A percentile compares a stretch with the other conserved stretches of the same genome.
Conservation (phyloP, 1,140 invertebrate species). For the Trigoniulus corallinus region DNA sequence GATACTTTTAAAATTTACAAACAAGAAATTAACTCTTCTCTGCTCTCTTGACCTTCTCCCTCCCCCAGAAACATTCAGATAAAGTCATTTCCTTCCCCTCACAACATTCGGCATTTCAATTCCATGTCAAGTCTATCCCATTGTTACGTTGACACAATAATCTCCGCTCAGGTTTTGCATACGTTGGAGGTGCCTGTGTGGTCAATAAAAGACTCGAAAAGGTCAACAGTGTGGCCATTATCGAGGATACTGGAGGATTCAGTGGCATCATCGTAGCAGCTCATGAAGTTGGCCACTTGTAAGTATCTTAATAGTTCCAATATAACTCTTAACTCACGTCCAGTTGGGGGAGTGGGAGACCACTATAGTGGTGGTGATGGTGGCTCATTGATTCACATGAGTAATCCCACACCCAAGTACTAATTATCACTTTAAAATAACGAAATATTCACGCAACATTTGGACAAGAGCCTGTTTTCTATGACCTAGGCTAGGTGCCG, state of each 20-base stretch:
- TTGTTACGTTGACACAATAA: not conserved
- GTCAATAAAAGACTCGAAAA: slow-evolving; percentile 89
- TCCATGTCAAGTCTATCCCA: not conserved
- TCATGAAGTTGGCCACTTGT: slow-evolving; percentile 93
- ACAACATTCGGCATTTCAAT: too few relatives aligned
- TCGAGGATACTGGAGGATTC: slow-evolving; percentile 89
- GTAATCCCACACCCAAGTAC: too few relatives aligned
- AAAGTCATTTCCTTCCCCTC: not conserved
- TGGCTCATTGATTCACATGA: too few relatives aligned
- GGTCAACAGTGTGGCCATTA: slow-evolving; percentile 89
- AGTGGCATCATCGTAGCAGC: slow-evolving; percentile 90
- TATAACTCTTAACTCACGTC: not conserved
- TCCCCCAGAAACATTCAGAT: not conserved
- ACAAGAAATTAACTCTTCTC: not conserved
- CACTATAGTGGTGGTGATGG: too few relatives aligned
- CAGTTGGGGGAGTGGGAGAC: too few relatives aligned
- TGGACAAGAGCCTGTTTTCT: slow-evolving; percentile 7
- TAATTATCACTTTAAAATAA: too few relatives aligned
- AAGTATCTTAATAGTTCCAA: slow-evolving; percentile 32
- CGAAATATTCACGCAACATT: too few relatives aligned
- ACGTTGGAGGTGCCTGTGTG: slow-evolving; percentile 87
- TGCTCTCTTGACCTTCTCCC: not conserved
- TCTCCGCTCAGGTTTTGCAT: slow-evolving; percentile 61
- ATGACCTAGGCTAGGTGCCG: slow-evolving; percentile 60
- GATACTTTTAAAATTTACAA: too few relatives aligned